Conservation (phyloP, 2,888 invertebrate species). For the Spialia ferax region DNA sequence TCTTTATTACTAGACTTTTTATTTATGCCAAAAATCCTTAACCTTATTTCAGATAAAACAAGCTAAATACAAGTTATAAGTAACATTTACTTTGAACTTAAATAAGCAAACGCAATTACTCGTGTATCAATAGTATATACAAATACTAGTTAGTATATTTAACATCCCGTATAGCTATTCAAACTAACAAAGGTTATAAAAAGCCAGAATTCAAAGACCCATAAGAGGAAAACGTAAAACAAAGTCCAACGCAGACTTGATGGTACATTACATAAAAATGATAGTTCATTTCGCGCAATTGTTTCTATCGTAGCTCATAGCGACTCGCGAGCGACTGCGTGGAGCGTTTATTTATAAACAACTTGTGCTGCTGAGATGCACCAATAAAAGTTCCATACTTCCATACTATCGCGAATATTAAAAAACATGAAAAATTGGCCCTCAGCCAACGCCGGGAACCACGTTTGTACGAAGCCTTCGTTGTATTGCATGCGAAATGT, state of each 20-base stretch:
- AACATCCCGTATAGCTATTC: not conserved
- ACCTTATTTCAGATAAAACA: no score
- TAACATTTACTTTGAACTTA: no score
- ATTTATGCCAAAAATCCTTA: no score
- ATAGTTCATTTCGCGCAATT: constrained; percentile 39
- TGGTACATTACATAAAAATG: constrained; percentile 39
- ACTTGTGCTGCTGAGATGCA: constrained; percentile 50
- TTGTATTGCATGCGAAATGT: constrained; percentile 61
- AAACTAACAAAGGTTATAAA: constrained; percentile 12
- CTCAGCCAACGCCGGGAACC: constrained; percentile 58
- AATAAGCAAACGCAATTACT: not conserved
- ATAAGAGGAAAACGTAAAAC: constrained; percentile 17
- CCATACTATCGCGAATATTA: constrained; percentile 55
- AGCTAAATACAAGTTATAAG: no score
- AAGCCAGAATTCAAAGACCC: constrained; percentile 15
- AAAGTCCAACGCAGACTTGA: constrained; percentile 33
- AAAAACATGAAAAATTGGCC: constrained; percentile 71
- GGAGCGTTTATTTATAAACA: constrained; percentile 39
- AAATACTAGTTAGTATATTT: no score
- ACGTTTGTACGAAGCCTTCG: constrained; percentile 51
- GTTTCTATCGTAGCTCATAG: constrained; percentile 38
- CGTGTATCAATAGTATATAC: no score
- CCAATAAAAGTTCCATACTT: constrained; percentile 63
- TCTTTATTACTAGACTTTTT: no score
- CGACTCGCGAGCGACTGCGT: constrained; percentile 30